phyloP scores from a whole-genome alignment of 2,113 vertebrate genomes.

The Salvelinus namaycush region DNA sequence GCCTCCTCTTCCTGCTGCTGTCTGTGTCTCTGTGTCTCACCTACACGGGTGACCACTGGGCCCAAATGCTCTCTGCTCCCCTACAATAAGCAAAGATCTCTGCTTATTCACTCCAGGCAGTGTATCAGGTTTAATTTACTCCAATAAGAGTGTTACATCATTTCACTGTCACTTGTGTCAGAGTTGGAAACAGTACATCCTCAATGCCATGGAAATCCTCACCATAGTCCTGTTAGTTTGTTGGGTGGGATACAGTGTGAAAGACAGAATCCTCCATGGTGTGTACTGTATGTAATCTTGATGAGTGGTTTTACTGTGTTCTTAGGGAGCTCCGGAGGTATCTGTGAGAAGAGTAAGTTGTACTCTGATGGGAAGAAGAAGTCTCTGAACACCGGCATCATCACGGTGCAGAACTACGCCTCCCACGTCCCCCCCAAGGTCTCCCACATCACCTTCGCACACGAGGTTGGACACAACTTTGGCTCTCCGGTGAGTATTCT shows the following conservation, averaged over 20 bases:
- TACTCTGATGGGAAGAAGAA: conserved; percentile 95
- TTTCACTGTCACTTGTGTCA: neutral
- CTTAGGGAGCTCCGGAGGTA: conserved; percentile 94
- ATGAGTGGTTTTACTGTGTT: neutral
- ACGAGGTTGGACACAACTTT: conserved; percentile 98
- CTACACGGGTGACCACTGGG: neutral
- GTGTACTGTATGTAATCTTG: neutral
- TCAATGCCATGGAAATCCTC: too few relatives aligned
- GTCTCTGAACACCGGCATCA: conserved; percentile 97
- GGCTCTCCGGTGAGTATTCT: conserved; percentile 91
- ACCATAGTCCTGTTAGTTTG: neutral
- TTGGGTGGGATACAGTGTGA: neutral
- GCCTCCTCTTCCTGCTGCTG: neutral
- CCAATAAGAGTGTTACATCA: neutral
- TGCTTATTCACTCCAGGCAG: neutral
- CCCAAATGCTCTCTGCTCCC: neutral
- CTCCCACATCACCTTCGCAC: conserved; percentile 97
- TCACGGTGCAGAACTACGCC: conserved; percentile 98
- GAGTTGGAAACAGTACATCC: too few relatives aligned
- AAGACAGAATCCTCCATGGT: neutral
- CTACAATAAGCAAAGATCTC: neutral
- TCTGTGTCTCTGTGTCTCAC: neutral
- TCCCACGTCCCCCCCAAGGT: conserved; percentile 97
- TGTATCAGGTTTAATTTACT: neutral
- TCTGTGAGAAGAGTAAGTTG: conserved; percentile 91